phyloP scores from a whole-genome alignment of 2,888 invertebrate genomes.

The Ectemnius continuus region DNA sequence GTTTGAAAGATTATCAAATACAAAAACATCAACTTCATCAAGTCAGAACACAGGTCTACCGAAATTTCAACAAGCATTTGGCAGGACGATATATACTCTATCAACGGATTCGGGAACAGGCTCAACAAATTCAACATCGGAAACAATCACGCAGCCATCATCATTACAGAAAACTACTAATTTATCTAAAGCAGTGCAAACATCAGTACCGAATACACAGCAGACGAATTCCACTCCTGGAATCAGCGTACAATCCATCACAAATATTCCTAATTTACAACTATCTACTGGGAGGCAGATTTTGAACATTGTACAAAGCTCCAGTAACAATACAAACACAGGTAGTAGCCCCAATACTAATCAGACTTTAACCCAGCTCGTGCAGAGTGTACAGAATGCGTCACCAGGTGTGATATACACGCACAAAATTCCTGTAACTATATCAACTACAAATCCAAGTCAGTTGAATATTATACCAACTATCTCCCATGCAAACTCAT shows the following conservation, averaged over 20 bases:
- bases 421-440: constrained; percentile 84
- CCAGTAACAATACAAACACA: constrained; percentile 59
- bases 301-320: constrained; percentile 72
- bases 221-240: constrained; percentile 57
- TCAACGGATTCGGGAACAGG: constrained; percentile 50
- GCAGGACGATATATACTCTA: constrained; percentile 82
- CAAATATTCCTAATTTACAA: constrained; percentile 71
- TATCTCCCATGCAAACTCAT: constrained; percentile 70
- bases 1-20: constrained; percentile 64
- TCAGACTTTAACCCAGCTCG: constrained; percentile 72
- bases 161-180: constrained; percentile 66
- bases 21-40: constrained; percentile 59
- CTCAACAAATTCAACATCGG: constrained; percentile 41
- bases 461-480: constrained; percentile 74
- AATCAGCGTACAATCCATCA: constrained; percentile 69
- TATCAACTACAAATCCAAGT: constrained; percentile 73
- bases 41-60: constrained; percentile 80
- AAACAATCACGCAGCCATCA: constrained; percentile 59
- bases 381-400: constrained; percentile 67
- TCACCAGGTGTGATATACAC: constrained; percentile 85
- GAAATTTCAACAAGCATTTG: constrained; percentile 89
- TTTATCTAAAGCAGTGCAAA: constrained; percentile 77
- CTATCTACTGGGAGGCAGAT: constrained; percentile 69
- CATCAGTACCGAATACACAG: constrained; percentile 69
- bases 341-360: constrained; percentile 60